Evolutionary conservation across 2,113 vertebrate species (phyloP).

Genomic region (Melanocharis versteri): DNA sequence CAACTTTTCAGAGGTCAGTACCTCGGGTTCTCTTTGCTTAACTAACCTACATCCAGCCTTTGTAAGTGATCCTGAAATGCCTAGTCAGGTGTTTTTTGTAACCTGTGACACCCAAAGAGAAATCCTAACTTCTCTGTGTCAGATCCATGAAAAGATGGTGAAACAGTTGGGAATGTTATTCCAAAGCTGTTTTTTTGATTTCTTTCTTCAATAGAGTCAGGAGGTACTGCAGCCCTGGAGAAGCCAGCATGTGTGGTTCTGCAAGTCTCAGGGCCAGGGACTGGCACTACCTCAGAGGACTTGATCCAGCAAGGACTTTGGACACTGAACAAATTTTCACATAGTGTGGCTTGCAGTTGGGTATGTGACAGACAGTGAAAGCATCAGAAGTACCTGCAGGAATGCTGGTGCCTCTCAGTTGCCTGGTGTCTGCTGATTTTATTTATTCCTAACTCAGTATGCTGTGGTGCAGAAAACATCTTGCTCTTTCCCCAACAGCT

Average conservation of each 20-base stretch:
- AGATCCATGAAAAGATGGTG: not conserved
- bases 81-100: not conserved
- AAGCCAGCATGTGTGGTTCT: not conserved
- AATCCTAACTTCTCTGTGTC: not conserved
- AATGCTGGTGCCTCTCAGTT: not conserved
- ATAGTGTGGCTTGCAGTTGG: not conserved
- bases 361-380: not conserved
- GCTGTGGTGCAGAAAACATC: not conserved
- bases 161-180: not conserved
- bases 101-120: not conserved
- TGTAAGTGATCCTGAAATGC: slow-evolving; percentile 56
- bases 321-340: not conserved
- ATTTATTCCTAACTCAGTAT: not conserved
- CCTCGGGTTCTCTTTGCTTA: slow-evolving; percentile 13
- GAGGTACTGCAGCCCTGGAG: not conserved
- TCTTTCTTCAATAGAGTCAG: not conserved
- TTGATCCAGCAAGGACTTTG: not conserved
- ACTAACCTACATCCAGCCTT: slow-evolving; percentile 47
- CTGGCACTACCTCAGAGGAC: not conserved
- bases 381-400: not conserved
- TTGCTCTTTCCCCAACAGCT: not conserved
- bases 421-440: not conserved
- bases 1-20: slow-evolving; percentile 40
- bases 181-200: not conserved
- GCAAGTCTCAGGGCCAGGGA: not conserved